Base-by-base conservation (phyloP, 2,113 vertebrate genomes). In the Misgurnus mizolepis region DNA sequence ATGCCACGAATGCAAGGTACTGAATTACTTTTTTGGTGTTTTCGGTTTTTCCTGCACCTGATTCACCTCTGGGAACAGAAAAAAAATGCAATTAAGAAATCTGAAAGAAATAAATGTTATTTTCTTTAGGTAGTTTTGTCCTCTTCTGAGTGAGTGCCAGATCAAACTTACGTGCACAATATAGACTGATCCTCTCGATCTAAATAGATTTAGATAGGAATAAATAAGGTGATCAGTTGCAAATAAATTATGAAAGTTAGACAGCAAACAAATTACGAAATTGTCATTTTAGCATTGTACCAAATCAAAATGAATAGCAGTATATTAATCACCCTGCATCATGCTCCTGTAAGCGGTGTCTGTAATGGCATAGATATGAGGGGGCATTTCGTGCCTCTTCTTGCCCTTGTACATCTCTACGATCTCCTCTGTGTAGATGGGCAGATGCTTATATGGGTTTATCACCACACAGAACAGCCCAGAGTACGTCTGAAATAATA, bases 401-500 rank as follows among this genome's bases (percentile, higher is more conserved):
- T 96, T 97, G 86, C 96, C 96, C 72, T 93, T 94, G 86, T 97
- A 97, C 95, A 97, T 97, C 80, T 95, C 94, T 68, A 97, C 92
- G 0, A 97, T 97, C 14, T 95, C 94, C 79, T 97, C 96, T 0
- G 92, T 92, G 80, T 97, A 97, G 92, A 97, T 97, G 82, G 96
- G 96, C 69, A 96, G 87, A 83, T 95, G 85, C 88, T 96, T 97
- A 87, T 97, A 97, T 0, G 96, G 96, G 85, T 97, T 97, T 85
- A 97, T 92, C 81, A 97, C 96, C 86, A 96, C 96, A 18, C 95
- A 96, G 93, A 97, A 97, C 9, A 97, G 95, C 49, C 96, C 96
- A 0, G 95, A 96, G 88, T 97, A 97, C 0, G 96, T 97, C 96
- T 97, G 84, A 34, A 79, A 68, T 41, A 18, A 61, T 15, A 9